Evolutionary conservation across 1,140 invertebrate species (phyloP).

Genomic region (Calliphora vicina): DNA sequence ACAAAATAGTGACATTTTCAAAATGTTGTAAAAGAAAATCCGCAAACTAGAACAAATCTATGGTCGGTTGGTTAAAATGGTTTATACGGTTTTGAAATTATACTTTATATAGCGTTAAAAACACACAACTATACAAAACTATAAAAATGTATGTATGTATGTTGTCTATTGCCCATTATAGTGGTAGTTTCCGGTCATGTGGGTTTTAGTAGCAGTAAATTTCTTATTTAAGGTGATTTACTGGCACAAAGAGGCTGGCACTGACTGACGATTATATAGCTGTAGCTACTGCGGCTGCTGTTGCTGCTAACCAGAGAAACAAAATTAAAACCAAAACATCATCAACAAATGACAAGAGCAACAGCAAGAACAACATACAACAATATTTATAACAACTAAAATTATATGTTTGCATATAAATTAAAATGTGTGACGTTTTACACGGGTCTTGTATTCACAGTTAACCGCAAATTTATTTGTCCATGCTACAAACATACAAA

Average conservation of each 20-base stretch:
- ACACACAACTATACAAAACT: too few species aligned
- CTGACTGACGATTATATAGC: not conserved
- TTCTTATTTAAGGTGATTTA: not conserved
- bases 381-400: not conserved
- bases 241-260: not conserved
- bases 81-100: not conserved
- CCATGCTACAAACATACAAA: not conserved
- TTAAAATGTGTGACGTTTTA: constrained; percentile 16
- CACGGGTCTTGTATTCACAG: constrained; percentile 15
- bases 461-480: constrained; percentile 13
- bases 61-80: not conserved
- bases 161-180: not conserved
- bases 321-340: not conserved
- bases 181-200: not conserved
- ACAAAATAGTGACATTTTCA: too few species aligned
- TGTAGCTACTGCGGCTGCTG: not conserved
- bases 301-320: too few species aligned
- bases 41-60: not conserved
- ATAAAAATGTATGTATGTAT: not conserved
- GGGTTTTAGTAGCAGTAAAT: not conserved
- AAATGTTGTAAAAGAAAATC: too few species aligned
- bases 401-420: constrained; percentile 14
- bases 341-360: not conserved
- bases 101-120: not conserved
- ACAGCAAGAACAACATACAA: not conserved